Percentiles rank a stretch among this genome's conserved stretches.
Evolutionary conservation across 1,140 invertebrate genomes (phyloP).

Genomic region (Nylanderia fulva): DNA sequence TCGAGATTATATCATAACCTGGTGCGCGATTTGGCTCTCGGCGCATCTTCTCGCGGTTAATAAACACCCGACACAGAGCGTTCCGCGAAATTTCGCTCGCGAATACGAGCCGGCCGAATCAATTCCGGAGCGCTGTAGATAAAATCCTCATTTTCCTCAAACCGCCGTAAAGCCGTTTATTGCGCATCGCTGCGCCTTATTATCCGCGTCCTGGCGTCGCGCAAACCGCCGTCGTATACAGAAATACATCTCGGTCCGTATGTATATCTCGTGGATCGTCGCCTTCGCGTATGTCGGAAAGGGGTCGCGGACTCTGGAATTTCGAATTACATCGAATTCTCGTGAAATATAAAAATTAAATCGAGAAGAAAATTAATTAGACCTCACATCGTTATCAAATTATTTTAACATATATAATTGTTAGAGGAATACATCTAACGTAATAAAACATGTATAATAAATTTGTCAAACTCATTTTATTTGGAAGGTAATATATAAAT

Average conservation of each 20-base stretch:
- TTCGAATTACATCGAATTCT: neutral
- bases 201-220: slow-evolving; percentile 54
- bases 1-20: slow-evolving; percentile 36
- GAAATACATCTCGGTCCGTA: slow-evolving; percentile 23
- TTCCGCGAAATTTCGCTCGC: slow-evolving; percentile 35
- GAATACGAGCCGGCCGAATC: slow-evolving; percentile 53
- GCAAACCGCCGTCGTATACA: slow-evolving; percentile 15
- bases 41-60: neutral
- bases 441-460: neutral
- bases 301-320: neutral
- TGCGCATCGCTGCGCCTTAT: slow-evolving; percentile 62
- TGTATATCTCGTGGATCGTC: slow-evolving; percentile 4
- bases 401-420: too few species aligned
- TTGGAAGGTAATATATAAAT: neutral
- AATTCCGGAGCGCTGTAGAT: slow-evolving; percentile 48
- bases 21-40: neutral
- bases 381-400: neutral
- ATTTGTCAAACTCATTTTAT: neutral
- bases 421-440: neutral
- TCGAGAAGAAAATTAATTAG: neutral
- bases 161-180: slow-evolving; percentile 74
- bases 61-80: slow-evolving; percentile 39
- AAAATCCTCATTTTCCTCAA: slow-evolving; percentile 71
- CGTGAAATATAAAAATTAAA: neutral
- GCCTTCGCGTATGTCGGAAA: neutral